Conservation (phyloP, 2,888 invertebrate species). For the Alviniconcha strummeri region DNA sequence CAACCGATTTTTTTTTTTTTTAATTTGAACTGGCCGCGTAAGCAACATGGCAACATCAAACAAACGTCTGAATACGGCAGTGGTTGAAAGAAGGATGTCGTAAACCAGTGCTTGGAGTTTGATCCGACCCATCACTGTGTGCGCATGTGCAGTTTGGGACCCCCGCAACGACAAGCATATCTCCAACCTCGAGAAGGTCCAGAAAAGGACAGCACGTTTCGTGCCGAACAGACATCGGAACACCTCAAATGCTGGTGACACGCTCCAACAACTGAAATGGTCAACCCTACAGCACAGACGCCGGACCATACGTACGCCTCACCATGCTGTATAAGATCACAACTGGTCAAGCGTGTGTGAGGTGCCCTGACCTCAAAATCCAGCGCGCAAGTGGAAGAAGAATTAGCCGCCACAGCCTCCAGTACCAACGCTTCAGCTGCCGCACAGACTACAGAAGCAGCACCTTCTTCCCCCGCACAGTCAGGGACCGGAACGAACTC, state of each 20-base stretch:
- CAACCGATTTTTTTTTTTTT: too few species aligned
- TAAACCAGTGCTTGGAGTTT: too few species aligned
- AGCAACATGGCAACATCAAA: too few species aligned
- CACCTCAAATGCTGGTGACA: not conserved
- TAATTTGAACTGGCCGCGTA: too few species aligned
- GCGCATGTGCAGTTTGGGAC: not conserved
- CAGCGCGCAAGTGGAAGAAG: not conserved
- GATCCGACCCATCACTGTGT: not conserved
- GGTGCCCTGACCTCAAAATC: not conserved
- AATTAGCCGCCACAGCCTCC: not conserved
- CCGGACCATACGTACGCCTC: not conserved
- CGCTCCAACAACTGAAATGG: not conserved
- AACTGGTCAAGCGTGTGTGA: not conserved
- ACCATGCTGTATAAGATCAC: not conserved
- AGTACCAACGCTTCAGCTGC: not conserved
- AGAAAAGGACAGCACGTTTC: not conserved
- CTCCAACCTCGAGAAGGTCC: slow-evolving; percentile 3
- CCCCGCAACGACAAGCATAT: not conserved
- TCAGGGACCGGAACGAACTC: not conserved
- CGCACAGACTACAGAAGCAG: not conserved
- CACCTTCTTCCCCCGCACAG: not conserved
- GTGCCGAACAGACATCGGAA: not conserved
- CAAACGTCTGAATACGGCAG: too few species aligned
- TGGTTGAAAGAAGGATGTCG: too few species aligned
- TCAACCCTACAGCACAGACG: not conserved